These are phyloP conservation scores for Crotalus tigris DNA, from an alignment of 2,113 vertebrate species.

Conservation along the genomic window DNA sequence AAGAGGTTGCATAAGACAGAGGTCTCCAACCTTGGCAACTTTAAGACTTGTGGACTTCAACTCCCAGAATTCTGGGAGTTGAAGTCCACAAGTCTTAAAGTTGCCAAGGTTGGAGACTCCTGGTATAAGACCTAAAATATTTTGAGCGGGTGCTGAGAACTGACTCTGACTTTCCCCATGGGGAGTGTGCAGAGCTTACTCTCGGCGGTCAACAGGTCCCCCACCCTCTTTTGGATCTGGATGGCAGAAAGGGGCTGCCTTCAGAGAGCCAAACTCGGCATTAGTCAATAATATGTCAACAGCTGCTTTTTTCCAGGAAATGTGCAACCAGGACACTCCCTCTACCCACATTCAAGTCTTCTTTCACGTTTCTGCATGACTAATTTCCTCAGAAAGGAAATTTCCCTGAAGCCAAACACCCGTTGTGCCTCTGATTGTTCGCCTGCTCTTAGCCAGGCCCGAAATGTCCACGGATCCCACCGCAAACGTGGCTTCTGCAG, in stretches of 20 bases:
- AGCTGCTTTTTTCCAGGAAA: constrained; percentile 62
- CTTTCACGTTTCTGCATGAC: constrained; percentile 46
- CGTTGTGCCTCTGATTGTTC: constrained; percentile 28
- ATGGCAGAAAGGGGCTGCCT: constrained; percentile 30
- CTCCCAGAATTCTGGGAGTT: too few relatives aligned
- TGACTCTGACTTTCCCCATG: neutral
- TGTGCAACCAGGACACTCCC: constrained; percentile 65
- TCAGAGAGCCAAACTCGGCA: constrained; percentile 15
- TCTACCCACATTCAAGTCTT: constrained; percentile 52
- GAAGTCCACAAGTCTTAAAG: too few relatives aligned
- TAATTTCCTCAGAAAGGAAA: constrained; percentile 67
- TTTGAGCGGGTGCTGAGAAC: neutral
- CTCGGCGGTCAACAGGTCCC: neutral
- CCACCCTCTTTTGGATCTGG: constrained; percentile 38
- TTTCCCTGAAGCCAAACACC: constrained; percentile 52
- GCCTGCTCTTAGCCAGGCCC: constrained; percentile 11
- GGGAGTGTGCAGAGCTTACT: neutral
- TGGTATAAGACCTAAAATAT: neutral
- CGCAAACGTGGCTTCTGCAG: neutral
- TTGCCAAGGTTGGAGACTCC: rapidly evolving
- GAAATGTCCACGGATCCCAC: neutral
- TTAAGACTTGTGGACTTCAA: too few relatives aligned
- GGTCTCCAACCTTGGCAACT: too few relatives aligned
- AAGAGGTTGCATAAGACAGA: neutral
- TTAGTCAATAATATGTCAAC: constrained; percentile 55